Conservation (phyloP, 2,113 vertebrate species). For the Caretta caretta region DNA sequence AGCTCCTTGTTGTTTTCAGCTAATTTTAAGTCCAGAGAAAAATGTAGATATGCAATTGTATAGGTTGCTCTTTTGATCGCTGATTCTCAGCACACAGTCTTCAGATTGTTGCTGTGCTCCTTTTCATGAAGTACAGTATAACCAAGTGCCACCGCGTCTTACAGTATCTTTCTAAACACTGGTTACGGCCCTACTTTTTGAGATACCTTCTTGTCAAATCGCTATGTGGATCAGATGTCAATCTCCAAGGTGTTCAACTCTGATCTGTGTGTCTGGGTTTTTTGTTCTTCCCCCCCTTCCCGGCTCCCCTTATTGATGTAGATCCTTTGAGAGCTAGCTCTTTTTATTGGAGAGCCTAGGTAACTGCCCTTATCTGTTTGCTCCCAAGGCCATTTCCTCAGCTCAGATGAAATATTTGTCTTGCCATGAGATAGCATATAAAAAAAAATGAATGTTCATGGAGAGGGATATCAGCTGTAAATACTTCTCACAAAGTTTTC, state of each 20-base stretch:
- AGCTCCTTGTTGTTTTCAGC: neutral
- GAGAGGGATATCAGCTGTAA: neutral
- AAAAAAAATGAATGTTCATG: neutral
- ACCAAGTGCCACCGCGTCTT: neutral
- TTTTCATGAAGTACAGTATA: neutral
- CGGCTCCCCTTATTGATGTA: neutral
- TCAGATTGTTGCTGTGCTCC: neutral
- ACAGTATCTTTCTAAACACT: neutral
- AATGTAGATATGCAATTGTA: neutral
- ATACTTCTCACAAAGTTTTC: neutral
- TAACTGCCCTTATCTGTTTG: neutral
- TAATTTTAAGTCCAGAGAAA: neutral
- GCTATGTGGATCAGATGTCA: neutral
- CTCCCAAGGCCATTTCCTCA: neutral
- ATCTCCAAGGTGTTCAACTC: neutral
- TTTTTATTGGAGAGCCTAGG: neutral
- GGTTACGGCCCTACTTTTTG: neutral
- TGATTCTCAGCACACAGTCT: neutral
- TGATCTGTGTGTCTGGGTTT: neutral
- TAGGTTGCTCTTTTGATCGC: neutral
- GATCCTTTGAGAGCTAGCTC: neutral
- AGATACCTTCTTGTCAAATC: neutral
- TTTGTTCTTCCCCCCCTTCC: neutral
- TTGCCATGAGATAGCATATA: neutral
- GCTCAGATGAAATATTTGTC: neutral